Base-by-base conservation (phyloP, 2,888 invertebrate genomes). In the Zhengitettix transpicula region DNA sequence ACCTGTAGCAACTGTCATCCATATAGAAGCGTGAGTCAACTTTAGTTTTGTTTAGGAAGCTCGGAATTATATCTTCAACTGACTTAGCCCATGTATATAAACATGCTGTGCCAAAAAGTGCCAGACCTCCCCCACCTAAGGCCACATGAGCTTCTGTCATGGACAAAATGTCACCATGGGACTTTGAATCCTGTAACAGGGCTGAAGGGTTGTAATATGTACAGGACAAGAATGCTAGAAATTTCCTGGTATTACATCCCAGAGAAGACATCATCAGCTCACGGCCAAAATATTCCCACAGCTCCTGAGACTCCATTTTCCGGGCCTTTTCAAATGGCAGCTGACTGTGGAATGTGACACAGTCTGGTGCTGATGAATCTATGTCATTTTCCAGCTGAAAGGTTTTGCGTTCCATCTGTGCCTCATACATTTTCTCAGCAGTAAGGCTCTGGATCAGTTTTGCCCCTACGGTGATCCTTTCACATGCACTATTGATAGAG, bases 1-100 rank as follows among this genome's bases (percentile, higher is more conserved):
- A 81, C 81, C 82, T 81, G 72, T 91, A 92, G 67, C 89, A 89
- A 72, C 94, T 94, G 69, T 95, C 94, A 73, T 96, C 94, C 81
- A 95, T 87, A 68, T 89, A 81, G 63, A 80, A 74, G 41, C 75
- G 76, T 55, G 81, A 78, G 72, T 94, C 88, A 40, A 96, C 81
- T 62, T 79, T 76, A 40, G 81, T 78, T 55, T 72, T 64, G 68
- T 84, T 79, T 12, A 77, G 73, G 67, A 87, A 82, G 64, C 78
- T 78, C 14, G 78, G 70, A 16, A 84, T 71, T 41, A 94, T 80
- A 66, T 91, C 83, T 9, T 81, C 76, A 62, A 90, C 75, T 55
- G 72, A 73, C 41, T 79, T 79, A 1, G 96, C 91, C 95, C 95
- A 96, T 2, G 92, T 88, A 71, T 92, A 89, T 57, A 96, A 79